A percentile compares a stretch with the other conserved stretches of the same genome.
Conservation (phyloP, 2,113 vertebrate species). For the Andinoacara biseriatus region DNA sequence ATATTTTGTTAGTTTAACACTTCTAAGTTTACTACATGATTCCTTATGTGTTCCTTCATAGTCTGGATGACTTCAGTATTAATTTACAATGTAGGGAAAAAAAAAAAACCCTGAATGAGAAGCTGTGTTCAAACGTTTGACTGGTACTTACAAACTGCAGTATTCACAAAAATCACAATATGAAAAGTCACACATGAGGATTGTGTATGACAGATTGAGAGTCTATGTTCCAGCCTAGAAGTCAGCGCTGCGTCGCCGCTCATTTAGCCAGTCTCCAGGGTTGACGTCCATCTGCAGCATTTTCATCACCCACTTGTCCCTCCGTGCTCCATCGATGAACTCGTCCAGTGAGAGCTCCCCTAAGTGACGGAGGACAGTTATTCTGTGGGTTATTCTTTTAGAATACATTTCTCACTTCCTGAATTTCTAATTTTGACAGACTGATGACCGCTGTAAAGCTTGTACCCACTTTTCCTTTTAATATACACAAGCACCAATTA, state of each 20-base stretch:
- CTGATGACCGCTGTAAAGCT: neutral
- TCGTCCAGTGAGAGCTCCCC: conserved; percentile 93
- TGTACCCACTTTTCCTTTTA: neutral
- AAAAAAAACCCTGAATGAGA: too few species aligned
- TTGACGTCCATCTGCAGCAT: conserved; percentile 95
- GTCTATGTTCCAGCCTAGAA: conserved; percentile 38
- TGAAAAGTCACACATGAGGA: neutral
- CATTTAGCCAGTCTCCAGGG: conserved; percentile 87
- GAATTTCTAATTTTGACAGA: neutral
- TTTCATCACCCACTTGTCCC: conserved; percentile 97
- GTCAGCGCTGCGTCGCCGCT: conserved; percentile 78
- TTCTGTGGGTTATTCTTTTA: neutral
- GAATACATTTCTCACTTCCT: neutral
- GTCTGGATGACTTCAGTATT: too few species aligned
- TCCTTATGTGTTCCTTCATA: too few species aligned
- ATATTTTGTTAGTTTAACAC: too few species aligned
- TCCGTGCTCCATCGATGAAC: conserved; percentile 90
- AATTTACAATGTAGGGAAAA: too few species aligned
- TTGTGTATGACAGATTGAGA: neutral
- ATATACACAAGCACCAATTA: neutral
- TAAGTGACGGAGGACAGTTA: conserved; percentile 49
- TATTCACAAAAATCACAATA: conserved; percentile 12
- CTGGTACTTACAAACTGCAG: neutral
- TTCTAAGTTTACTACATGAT: too few species aligned
- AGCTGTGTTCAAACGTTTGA: neutral